A percentile compares a stretch with the other conserved stretches of the same genome.
Evolutionary conservation across 2,797 vertebrate genomes (phyloP).

Genomic region (Peromyscus melanophrys): DNA sequence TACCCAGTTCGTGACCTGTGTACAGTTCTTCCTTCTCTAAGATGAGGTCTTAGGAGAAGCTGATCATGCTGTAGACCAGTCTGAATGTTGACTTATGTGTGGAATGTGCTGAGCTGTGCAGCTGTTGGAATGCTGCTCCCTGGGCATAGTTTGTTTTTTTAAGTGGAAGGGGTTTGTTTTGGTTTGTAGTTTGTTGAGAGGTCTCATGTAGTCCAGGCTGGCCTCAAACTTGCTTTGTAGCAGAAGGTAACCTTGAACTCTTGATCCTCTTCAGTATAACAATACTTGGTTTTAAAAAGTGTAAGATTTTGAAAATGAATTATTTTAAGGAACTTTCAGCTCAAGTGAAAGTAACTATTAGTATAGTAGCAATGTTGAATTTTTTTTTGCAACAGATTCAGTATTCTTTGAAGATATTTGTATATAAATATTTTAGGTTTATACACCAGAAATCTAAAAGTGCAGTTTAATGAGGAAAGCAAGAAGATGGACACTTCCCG

Average conservation of each 20-base stretch:
- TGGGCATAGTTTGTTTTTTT: conserved; percentile 31
- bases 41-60: conserved; percentile 4
- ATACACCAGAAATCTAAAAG: conserved; percentile 31
- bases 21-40: conserved; percentile 26
- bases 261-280: not conserved
- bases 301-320: conserved; percentile 45
- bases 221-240: not conserved
- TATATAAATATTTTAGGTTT: conserved; percentile 39
- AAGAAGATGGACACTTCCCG: not conserved
- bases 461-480: conserved; percentile 55
- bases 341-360: conserved; percentile 46
- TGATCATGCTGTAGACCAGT: not conserved
- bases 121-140: conserved; percentile 36
- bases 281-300: not conserved
- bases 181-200: not conserved
- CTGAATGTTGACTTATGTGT: conserved; percentile 56
- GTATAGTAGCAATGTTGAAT: not conserved
- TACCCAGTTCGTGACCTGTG: not conserved
- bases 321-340: conserved; percentile 38
- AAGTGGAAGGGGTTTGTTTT: not conserved
- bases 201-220: not conserved
- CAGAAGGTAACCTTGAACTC: not conserved
- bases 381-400: conserved; percentile 57
- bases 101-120: conserved; percentile 67
- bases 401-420: conserved; percentile 29